Percentiles rank a stretch among this genome's conserved stretches.
phyloP scores from a whole-genome alignment of 64 coral and sea anemone genomes.

The Pocillopora damicornis region DNA sequence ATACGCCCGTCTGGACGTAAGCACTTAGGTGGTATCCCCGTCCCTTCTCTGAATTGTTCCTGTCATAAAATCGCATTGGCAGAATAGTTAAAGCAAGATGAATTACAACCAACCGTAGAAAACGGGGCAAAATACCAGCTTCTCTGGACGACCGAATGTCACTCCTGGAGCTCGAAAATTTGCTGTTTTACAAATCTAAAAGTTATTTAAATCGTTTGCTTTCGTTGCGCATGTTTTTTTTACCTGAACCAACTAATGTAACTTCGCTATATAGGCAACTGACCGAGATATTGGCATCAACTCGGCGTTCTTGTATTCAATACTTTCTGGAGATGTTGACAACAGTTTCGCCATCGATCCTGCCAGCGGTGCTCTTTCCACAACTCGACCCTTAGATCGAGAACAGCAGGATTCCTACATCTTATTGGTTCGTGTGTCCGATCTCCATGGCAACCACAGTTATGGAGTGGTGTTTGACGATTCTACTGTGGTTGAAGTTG shows the following conservation, averaged over 20 bases:
- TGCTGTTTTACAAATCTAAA: too few species aligned
- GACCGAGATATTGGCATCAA: conserved; percentile 88
- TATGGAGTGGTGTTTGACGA: conserved; percentile 71
- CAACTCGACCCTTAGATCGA: conserved; percentile 56
- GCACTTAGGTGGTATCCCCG: too few species aligned
- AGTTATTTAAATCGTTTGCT: too few species aligned
- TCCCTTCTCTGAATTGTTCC: too few species aligned
- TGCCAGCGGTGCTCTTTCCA: conserved; percentile 61
- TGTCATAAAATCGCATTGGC: too few species aligned
- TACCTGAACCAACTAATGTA: background rate
- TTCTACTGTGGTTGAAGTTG: conserved; percentile 71
- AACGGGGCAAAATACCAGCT: too few species aligned
- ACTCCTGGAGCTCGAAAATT: too few species aligned
- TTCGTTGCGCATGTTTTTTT: background rate
- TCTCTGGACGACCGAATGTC: too few species aligned
- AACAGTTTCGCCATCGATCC: conserved; percentile 66
- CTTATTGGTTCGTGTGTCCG: conserved; percentile 69
- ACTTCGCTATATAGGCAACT: conserved; percentile 48
- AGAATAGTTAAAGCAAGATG: too few species aligned
- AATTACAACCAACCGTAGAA: too few species aligned
- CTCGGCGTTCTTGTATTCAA: conserved; percentile 68
- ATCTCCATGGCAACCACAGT: conserved; percentile 80
- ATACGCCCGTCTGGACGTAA: too few species aligned
- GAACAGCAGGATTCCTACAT: conserved; percentile 56
- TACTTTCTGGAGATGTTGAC: conserved; percentile 67